Percentiles rank a stretch among this genome's conserved stretches.
Conservation (phyloP, 2,888 invertebrate genomes). For the Eurytoma californica region DNA sequence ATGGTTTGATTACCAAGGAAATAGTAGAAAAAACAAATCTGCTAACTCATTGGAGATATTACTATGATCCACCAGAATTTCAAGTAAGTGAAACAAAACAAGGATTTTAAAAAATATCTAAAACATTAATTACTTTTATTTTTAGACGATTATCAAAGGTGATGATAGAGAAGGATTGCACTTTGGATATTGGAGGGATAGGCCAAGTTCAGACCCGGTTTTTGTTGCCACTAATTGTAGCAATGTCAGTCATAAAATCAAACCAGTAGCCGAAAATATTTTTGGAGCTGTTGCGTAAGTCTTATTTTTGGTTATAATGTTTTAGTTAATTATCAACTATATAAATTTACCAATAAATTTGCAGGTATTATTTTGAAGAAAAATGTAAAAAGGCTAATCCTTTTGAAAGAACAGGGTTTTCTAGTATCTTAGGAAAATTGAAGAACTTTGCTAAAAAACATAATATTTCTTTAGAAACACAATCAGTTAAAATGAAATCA, state of each 20-base stretch:
- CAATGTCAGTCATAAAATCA: constrained; percentile 82
- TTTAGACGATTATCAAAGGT: constrained; percentile 83
- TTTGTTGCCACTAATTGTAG: constrained; percentile 88
- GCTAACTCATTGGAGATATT: constrained; percentile 92
- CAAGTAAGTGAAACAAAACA: constrained; percentile 77
- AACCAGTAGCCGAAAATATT: constrained; percentile 85
- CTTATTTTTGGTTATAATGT: constrained; percentile 25
- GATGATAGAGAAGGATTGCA: constrained; percentile 85
- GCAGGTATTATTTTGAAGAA: constrained; percentile 78
- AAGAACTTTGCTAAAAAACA: constrained; percentile 80
- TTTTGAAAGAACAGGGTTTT: constrained; percentile 80
- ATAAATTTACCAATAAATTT: constrained; percentile 49
- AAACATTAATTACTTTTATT: constrained; percentile 55
- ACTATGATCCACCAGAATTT: constrained; percentile 96
- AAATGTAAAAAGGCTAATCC: constrained; percentile 76
- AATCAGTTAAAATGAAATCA: constrained; percentile 79
- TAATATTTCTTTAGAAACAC: constrained; percentile 78
- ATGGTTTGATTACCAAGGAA: constrained; percentile 78
- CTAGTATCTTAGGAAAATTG: constrained; percentile 79
- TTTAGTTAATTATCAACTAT: neutral
- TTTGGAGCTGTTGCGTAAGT: constrained; percentile 87
- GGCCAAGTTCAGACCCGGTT: constrained; percentile 83
- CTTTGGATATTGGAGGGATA: constrained; percentile 93
- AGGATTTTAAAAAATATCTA: neutral
- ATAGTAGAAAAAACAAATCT: constrained; percentile 79